Base-by-base conservation (phyloP, 2,113 vertebrate species). In the Alectura lathami region DNA sequence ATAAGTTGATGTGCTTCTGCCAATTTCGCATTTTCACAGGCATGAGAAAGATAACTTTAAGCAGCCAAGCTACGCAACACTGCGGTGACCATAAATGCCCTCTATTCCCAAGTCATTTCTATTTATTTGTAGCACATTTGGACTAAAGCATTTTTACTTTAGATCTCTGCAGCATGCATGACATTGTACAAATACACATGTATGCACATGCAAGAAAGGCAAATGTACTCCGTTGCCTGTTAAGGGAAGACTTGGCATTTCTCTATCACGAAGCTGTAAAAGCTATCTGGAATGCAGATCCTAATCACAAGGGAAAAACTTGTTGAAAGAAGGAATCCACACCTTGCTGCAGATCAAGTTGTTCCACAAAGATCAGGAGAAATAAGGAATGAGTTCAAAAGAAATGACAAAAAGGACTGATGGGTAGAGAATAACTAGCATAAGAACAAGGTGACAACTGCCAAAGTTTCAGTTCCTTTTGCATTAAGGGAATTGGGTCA, bases 301-400 rank as follows among this genome's bases (percentile, higher is more conserved):
- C 64, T 95, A 94, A 96, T 95, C 89, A 78, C 59, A 38, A 92
- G 64, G 30, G 40, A 72, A 94, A 90, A 93, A 82, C 68, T 11
- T 83, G 86, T 7, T 96, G 95, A 95, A 96, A 95, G 91, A 93
- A 95, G 47, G 21, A 57, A 75, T 95, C 91, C 69, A 92, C 91
- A 68, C 77, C 77, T 86, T 13, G 2, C 73, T 75, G 60, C 80
- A 86, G 78, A 94, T 15, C 67, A 48, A 95, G 60, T 20, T 81
- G 60, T 51, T 78, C 34, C 76, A 92, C 43, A 74, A 34, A 56
- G 23, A 67, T 8, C 15, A 23, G 8, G 32, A 47, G 60, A 21
- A 86, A 86, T 23, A 67, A 17, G 24, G 30, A 48, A 2, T 0
- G 3, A 77, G 29, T 45, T 77, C 29, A 34, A 26, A 89, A 74